These are phyloP conservation scores for Sylvilagus bachmani DNA, from an alignment of 2,113 vertebrate species.

Conservation along the genomic window DNA sequence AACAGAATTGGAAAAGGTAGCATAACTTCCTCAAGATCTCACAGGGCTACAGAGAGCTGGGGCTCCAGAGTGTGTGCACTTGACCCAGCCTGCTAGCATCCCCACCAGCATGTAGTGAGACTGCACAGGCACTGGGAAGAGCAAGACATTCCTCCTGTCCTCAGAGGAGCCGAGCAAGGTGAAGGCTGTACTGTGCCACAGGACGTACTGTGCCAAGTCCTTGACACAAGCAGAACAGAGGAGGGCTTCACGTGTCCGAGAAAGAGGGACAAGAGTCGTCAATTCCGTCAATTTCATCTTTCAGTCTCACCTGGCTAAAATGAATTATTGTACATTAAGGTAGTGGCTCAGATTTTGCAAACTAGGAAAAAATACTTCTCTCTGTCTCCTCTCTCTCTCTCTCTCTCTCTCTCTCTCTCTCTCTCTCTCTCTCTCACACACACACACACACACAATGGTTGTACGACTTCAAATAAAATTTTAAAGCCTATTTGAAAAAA, in stretches of 20 bases:
- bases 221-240: background rate
- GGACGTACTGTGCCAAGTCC: too few species aligned
- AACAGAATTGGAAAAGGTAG: background rate
- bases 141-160: background rate
- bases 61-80: rapidly evolving
- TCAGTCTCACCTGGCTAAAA: background rate
- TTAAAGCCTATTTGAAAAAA: background rate
- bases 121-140: background rate
- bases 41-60: background rate
- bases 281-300: background rate
- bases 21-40: background rate
- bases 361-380: background rate
- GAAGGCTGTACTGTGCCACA: background rate
- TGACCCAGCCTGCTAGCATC: background rate
- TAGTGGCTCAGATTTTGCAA: constrained; percentile 5
- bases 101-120: too few species aligned
- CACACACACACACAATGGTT: background rate
- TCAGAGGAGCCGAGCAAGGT: background rate
- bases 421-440: background rate
- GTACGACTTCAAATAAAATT: background rate
- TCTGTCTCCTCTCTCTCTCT: too few species aligned
- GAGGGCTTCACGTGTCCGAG: background rate
- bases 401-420: too few species aligned
- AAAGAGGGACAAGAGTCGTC: background rate
- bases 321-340: background rate